phyloP scores from a whole-genome alignment of 2,888 invertebrate genomes.

The Spilosoma lubricipeda region DNA sequence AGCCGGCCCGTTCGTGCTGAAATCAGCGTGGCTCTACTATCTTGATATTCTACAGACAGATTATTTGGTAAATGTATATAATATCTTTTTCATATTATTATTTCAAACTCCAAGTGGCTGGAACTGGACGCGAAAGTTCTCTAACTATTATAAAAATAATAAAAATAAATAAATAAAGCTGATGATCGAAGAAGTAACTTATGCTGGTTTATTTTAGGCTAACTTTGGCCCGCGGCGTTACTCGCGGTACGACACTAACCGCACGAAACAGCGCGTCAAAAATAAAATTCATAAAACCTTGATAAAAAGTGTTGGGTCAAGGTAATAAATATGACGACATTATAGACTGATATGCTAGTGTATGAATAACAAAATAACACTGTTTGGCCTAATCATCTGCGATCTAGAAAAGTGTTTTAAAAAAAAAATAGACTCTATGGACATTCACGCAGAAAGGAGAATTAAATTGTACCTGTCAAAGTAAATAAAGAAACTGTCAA shows the following conservation, averaged over 20 bases:
- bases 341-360: neutral
- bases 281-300: neutral
- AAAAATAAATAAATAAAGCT: too few species aligned
- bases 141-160: too few species aligned
- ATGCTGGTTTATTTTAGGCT: too few species aligned
- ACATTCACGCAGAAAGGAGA: constrained; percentile 47
- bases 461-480: constrained; percentile 43
- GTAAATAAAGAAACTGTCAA: constrained; percentile 41
- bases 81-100: too few species aligned
- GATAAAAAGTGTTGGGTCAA: neutral
- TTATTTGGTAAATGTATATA: neutral
- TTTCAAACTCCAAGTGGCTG: neutral
- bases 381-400: neutral
- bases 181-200: too few species aligned
- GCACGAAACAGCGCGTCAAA: too few species aligned
- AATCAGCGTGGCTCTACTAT: too few species aligned
- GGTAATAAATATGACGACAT: neutral
- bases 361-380: neutral
- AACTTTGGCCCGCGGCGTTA: too few species aligned
- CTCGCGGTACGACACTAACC: too few species aligned
- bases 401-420: too few species aligned
- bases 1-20: too few species aligned
- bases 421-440: constrained; percentile 8
- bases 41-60: neutral
- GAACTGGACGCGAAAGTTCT: neutral